phyloP scores from a whole-genome alignment of 2,888 invertebrate genomes.

The Hydrotaea diabolus region DNA sequence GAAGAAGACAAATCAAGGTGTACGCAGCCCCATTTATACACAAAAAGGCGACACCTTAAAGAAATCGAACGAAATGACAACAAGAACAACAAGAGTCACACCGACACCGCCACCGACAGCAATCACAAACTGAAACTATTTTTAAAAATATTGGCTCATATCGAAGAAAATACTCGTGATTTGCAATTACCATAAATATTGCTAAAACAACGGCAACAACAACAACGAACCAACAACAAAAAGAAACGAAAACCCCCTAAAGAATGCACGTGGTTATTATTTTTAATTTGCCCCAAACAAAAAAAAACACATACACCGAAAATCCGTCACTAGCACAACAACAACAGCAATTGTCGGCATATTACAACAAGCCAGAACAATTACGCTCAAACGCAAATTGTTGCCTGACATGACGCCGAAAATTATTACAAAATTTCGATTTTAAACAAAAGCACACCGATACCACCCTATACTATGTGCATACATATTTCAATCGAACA shows the following conservation, averaged over 20 bases:
- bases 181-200: conserved; percentile 57
- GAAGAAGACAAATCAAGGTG: conserved; percentile 34
- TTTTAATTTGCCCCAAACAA: conserved; percentile 30
- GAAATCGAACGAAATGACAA: conserved; percentile 20
- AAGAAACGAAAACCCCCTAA: not conserved
- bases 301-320: conserved; percentile 4
- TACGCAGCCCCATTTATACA: conserved; percentile 35
- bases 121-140: conserved; percentile 26
- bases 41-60: conserved; percentile 35
- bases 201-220: conserved; percentile 3
- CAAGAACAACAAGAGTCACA: not conserved
- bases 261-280: conserved; percentile 52
- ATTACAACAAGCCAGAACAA: too few species aligned
- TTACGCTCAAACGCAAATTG: conserved; percentile 37
- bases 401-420: not conserved
- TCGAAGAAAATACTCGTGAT: conserved; percentile 57
- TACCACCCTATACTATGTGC: not conserved
- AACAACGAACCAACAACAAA: not conserved
- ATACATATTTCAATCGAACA: not conserved
- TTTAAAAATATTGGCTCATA: conserved; percentile 55
- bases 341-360: conserved; percentile 6
- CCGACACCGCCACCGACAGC: not conserved
- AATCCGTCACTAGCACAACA: conserved; percentile 15
- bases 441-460: not conserved
- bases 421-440: conserved; percentile 35